Evolutionary conservation across 64 coral and sea anemone genomes (phyloP).

Genomic region (Porites australiensis): DNA sequence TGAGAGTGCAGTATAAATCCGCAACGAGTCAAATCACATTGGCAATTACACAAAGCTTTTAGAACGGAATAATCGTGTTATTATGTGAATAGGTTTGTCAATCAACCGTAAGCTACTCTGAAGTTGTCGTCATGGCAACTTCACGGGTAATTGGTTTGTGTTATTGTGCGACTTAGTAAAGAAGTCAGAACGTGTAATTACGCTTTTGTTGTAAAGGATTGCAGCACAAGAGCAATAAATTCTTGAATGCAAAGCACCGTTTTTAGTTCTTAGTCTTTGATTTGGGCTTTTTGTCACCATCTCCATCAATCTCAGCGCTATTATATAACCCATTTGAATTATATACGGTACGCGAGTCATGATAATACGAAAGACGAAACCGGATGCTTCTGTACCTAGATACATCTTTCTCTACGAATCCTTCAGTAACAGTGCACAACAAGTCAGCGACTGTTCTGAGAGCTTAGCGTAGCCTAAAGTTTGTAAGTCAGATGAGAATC

Average conservation of each 20-base stretch:
- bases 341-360: too few species aligned
- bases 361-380: too few species aligned
- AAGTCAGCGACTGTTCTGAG: too few species aligned
- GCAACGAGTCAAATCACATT: neutral
- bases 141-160: neutral
- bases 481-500: too few species aligned
- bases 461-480: too few species aligned
- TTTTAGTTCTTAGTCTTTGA: neutral
- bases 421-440: too few species aligned
- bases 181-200: neutral
- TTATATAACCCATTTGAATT: too few species aligned
- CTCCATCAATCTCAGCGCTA: too few species aligned
- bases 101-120: neutral
- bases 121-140: neutral
- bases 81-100: constrained; percentile 24
- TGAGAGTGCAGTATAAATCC: neutral
- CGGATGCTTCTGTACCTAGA: too few species aligned
- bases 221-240: neutral
- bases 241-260: neutral
- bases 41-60: neutral
- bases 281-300: too few species aligned
- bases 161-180: neutral
- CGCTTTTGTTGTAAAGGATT: neutral
- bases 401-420: too few species aligned
- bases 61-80: constrained; percentile 18